A percentile compares a stretch with the other conserved stretches of the same genome.
phyloP scores from a whole-genome alignment of 2,113 vertebrate species.

The Paradisaea rubra region DNA sequence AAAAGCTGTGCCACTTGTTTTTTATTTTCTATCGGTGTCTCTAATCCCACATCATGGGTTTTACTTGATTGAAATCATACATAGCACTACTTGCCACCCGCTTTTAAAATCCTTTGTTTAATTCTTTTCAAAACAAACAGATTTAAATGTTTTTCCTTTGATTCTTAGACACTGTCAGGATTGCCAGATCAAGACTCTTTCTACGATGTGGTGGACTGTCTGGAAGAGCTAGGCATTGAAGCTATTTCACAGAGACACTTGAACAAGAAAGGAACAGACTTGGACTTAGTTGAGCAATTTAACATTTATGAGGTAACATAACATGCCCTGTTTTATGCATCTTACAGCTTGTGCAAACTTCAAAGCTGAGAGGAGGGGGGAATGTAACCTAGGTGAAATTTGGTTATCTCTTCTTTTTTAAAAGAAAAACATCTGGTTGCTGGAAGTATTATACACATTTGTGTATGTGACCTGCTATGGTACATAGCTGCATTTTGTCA shows the following conservation, averaged over 20 bases:
- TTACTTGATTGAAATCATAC: slow-evolving; percentile 32
- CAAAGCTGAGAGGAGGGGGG: background rate
- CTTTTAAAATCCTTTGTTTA: slow-evolving; percentile 40
- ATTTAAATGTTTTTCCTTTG: slow-evolving; percentile 59
- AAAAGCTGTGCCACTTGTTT: slow-evolving; percentile 27
- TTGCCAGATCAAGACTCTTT: slow-evolving; percentile 95
- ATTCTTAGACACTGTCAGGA: slow-evolving; percentile 82
- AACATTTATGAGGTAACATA: slow-evolving; percentile 93
- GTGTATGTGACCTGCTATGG: background rate
- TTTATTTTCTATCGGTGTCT: background rate
- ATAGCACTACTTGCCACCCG: background rate
- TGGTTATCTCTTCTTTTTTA: slow-evolving; percentile 27
- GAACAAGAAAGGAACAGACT: slow-evolving; percentile 90
- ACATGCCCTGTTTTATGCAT: slow-evolving; percentile 22
- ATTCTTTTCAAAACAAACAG: slow-evolving; percentile 45
- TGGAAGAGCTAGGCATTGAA: slow-evolving; percentile 93
- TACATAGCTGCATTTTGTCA: background rate
- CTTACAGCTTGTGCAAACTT: background rate
- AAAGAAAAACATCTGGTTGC: slow-evolving; percentile 11
- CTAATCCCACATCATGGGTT: slow-evolving; percentile 2
- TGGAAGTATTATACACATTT: background rate
- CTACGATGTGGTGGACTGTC: slow-evolving; percentile 93
- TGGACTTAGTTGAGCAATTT: slow-evolving; percentile 92
- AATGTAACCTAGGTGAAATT: background rate
- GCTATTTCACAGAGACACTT: slow-evolving; percentile 85